A percentile compares a stretch with the other conserved stretches of the same genome.
Evolutionary conservation across 92 coral and sea anemone species (phyloP).

Genomic region (Diadumene lineata): DNA sequence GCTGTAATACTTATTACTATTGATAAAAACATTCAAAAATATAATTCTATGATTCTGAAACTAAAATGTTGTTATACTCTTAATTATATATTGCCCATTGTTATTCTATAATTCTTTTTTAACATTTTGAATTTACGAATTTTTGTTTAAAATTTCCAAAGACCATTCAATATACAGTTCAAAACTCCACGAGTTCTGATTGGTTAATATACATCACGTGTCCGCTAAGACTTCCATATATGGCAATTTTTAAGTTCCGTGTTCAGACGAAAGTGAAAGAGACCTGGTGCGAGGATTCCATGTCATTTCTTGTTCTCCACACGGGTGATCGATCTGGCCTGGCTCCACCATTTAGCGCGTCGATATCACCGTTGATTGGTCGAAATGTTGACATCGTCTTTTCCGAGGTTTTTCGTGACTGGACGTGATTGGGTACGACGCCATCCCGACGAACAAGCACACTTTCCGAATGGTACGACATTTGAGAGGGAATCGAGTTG

Average conservation of each 20-base stretch:
- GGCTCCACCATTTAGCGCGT: conserved; percentile 66
- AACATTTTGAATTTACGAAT: conserved; percentile 15
- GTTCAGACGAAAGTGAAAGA: conserved; percentile 68
- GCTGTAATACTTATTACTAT: not conserved
- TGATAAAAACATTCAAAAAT: not conserved
- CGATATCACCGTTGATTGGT: conserved; percentile 90
- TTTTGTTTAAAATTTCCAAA: not conserved
- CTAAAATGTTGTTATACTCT: not conserved
- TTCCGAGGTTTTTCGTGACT: conserved; percentile 50
- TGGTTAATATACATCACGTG: conserved; percentile 23
- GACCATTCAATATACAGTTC: conserved; percentile 25
- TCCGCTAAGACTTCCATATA: conserved; percentile 42
- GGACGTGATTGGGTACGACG: conserved; percentile 36
- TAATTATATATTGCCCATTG: not conserved
- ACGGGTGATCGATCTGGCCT: conserved; percentile 82
- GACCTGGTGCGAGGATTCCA: conserved; percentile 64
- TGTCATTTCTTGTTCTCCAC: conserved; percentile 73
- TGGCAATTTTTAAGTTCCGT: conserved; percentile 50
- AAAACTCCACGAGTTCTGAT: conserved; percentile 14
- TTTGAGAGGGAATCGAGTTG: conserved; percentile 38
- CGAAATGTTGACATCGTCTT: conserved; percentile 67
- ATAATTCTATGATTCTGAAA: not conserved
- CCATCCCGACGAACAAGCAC: conserved; percentile 67
- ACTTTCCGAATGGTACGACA: conserved; percentile 73
- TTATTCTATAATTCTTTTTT: not conserved